These are phyloP conservation scores for Platanista minor DNA, from an alignment of 2,113 vertebrate genomes.

Conservation along the genomic window DNA sequence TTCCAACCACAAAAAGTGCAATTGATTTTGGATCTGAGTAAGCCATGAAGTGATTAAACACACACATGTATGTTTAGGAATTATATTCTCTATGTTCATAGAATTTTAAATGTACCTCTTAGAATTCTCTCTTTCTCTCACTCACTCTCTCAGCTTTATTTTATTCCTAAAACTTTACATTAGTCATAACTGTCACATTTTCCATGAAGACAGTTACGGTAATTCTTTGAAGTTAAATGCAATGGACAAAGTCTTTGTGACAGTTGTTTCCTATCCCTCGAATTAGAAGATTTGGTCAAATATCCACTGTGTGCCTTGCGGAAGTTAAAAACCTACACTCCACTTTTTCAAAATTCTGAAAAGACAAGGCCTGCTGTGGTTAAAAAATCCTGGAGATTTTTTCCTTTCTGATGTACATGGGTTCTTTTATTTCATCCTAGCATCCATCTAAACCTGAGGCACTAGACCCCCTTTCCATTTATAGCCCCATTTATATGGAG, in stretches of 20 bases:
- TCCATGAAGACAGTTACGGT: not conserved
- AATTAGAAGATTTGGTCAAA: not conserved
- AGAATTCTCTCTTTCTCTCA: not conserved
- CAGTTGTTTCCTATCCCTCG: not conserved
- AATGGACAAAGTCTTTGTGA: not conserved
- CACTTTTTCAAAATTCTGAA: not conserved
- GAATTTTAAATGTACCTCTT: not conserved
- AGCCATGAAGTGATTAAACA: not conserved
- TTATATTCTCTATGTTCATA: not conserved
- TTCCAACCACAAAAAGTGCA: not conserved
- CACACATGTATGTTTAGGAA: not conserved
- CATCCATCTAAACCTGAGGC: not conserved
- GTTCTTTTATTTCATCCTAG: not conserved
- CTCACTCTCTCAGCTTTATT: not conserved
- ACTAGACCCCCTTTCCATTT: not conserved
- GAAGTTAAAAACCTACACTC: not conserved
- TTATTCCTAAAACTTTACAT: constrained; percentile 1
- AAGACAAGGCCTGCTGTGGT: not conserved
- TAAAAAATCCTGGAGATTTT: not conserved
- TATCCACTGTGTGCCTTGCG: not conserved
- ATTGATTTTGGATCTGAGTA: not conserved
- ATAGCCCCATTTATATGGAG: not conserved
- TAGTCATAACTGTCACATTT: not conserved
- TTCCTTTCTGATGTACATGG: not conserved
- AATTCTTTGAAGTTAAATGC: not conserved